Evolutionary conservation across 2,113 vertebrate genomes (phyloP).

Genomic region (Labrus mixtus): DNA sequence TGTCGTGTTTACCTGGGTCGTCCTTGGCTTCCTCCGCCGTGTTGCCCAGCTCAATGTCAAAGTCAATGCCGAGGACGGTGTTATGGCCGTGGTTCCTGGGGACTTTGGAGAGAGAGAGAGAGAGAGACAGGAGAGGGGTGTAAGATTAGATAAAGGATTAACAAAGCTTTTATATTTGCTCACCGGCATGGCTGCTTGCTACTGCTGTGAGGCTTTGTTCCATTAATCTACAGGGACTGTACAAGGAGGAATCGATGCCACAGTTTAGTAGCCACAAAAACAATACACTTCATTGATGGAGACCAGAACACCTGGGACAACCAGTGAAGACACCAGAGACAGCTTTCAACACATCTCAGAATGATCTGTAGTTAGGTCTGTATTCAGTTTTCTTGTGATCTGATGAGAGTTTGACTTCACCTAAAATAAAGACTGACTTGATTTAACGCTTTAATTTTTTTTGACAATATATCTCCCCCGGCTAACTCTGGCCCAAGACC

Average conservation of each 20-base stretch:
- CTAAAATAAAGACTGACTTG: background rate
- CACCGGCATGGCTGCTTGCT: constrained; percentile 18
- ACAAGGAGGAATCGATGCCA: constrained; percentile 53
- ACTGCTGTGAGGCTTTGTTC: constrained; percentile 45
- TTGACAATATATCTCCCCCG: background rate
- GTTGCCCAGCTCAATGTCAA: constrained; percentile 94
- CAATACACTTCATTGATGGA: background rate
- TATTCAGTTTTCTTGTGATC: background rate
- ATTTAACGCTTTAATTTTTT: no score
- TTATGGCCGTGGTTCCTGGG: constrained; percentile 89
- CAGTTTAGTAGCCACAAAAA: constrained; percentile 28
- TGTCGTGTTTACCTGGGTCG: constrained; percentile 89
- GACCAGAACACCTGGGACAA: constrained; percentile 21
- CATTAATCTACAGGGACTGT: constrained; percentile 31
- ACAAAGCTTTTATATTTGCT: constrained; percentile 52
- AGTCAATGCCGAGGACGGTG: constrained; percentile 88
- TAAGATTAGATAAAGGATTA: constrained; percentile 66
- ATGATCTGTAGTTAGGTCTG: no score
- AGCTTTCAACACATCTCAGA: background rate
- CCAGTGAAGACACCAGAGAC: background rate
- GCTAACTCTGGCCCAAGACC: background rate
- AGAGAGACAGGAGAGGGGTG: constrained; percentile 16
- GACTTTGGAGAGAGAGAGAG: constrained; percentile 81
- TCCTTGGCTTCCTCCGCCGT: constrained; percentile 92
- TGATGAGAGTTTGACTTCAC: background rate